Conservation (phyloP, 2,797 vertebrate species). For the Smutsia temminckii region DNA sequence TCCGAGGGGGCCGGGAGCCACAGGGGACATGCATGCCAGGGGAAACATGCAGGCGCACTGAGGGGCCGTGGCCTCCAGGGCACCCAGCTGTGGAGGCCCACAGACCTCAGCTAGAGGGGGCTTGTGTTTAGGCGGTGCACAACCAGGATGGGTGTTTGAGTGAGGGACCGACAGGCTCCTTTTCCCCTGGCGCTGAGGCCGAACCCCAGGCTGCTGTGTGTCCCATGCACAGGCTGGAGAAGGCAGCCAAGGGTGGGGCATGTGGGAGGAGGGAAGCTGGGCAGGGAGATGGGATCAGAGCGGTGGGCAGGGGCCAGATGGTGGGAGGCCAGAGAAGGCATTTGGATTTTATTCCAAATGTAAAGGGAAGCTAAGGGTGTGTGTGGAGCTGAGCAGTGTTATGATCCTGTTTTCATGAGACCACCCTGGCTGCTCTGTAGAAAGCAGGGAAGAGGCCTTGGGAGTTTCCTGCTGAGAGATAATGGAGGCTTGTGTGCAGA, state of each 20-base stretch:
- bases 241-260: accelerated
- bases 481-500: background rate
- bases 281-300: background rate
- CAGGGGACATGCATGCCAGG: accelerated
- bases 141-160: background rate
- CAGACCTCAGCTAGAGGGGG: accelerated
- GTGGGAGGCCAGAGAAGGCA: too few relatives aligned
- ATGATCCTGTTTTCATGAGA: background rate
- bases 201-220: background rate
- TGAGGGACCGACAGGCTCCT: background rate
- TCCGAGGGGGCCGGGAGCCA: background rate
- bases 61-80: accelerated
- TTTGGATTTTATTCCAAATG: background rate
- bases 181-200: background rate
- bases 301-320: too few relatives aligned
- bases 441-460: background rate
- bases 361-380: background rate
- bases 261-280: background rate
- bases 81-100: background rate
- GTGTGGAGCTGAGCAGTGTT: background rate
- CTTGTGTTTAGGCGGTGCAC: background rate
- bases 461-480: background rate
- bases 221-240: background rate
- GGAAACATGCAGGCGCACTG: accelerated
- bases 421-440: background rate